Evolutionary conservation across 1,140 invertebrate species (phyloP), one percentile per base, ranked within the genome.

Genomic region (Meloidogyne hapla): DNA sequence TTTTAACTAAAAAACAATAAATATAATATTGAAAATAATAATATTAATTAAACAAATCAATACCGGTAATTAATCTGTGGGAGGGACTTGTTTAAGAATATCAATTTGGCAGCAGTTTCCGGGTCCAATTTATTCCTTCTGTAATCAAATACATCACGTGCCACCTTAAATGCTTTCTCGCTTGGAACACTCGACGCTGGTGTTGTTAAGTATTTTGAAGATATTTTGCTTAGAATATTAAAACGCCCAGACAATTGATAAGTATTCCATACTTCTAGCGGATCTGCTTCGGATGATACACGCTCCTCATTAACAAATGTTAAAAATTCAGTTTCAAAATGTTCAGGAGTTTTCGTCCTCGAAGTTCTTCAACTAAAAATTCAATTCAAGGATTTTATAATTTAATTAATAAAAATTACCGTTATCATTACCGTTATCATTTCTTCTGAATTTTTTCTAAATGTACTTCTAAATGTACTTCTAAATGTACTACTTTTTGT

Each of bases 51-150:
- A 33, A 33, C 33, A 33, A 33, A 33, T 33, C 23, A 68, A 68
- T 68, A 68, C 26, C 45, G 38, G 23, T 68, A 68, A 26, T 25
- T 68, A n/a, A 68, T n/a, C 21, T 9, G 9, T 25, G 66, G 23
- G 45, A 68, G 38, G 8, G 66, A 33, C 21, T 68, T 68, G 21
- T 68, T 68, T 23, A 68, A 68, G 26, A 68, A 68, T 18, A 68
- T 68, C 1, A 28, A 5, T 18, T 40, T 68, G 21, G 38, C n/a
- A 8, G 66, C 66, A 18, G 66, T 68, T 25, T 68, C 45, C 6
- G 66, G 23, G 5, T 68, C 45, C 8, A 68, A 10, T n/a, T 21
- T 23, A n/a, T 4, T 8, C 8, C 66, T 33, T 15, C 66, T n/a
- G 26, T 68, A 68, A 25, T 68, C 66, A 25, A 40, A 68, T n/a